Evolutionary conservation across 2,888 invertebrate species (phyloP).

Genomic region (Euzophera pinguis): DNA sequence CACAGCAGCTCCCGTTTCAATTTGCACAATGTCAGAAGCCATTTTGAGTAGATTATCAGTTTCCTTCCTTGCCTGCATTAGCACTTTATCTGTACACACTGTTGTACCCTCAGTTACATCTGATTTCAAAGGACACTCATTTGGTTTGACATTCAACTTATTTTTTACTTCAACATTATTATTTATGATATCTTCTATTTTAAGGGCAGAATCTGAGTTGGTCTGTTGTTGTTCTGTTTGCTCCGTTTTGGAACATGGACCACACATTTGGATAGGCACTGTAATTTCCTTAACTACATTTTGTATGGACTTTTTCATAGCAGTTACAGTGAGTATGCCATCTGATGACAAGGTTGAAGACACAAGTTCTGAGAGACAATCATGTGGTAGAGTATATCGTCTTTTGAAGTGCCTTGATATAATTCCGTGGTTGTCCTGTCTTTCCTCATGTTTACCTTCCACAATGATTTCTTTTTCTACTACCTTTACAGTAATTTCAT

Average conservation of each 20-base stretch:
- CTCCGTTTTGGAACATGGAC: conserved; percentile 19
- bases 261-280: conserved; percentile 41
- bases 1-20: background rate
- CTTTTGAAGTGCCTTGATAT: conserved; percentile 68
- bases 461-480: conserved; percentile 80
- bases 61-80: conserved; percentile 23
- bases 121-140: conserved; percentile 39
- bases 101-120: conserved; percentile 18
- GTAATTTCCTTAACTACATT: conserved; percentile 32
- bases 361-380: conserved; percentile 38
- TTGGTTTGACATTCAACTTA: conserved; percentile 27
- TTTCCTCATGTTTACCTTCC: conserved; percentile 76
- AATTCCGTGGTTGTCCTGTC: conserved; percentile 65
- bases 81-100: conserved; percentile 21
- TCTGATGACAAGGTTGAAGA: conserved; percentile 46
- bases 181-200: conserved; percentile 23
- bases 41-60: conserved; percentile 22
- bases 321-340: conserved; percentile 40
- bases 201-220: background rate
- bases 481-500: conserved; percentile 84
- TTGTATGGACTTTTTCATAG: conserved; percentile 26
- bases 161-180: conserved; percentile 25
- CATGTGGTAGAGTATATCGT: conserved; percentile 59
- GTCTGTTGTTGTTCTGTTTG: conserved; percentile 13
- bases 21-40: conserved; percentile 12